Evolutionary conservation across 2,797 vertebrate genomes (phyloP), one percentile per base, ranked within the genome.

Genomic region (Hippocampus kuda): DNA sequence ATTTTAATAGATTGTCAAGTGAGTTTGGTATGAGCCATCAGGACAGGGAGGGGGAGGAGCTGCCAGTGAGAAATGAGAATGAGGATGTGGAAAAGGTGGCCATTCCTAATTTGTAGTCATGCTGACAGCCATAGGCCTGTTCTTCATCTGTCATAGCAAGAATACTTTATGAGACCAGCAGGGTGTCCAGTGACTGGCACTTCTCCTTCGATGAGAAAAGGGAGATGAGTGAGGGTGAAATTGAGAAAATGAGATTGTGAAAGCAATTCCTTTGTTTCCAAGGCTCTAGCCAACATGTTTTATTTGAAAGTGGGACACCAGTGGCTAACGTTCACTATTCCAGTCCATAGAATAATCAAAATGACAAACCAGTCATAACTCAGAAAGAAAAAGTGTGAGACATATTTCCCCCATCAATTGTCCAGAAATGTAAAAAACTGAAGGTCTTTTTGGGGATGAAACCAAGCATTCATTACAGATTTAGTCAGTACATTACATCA

Each of bases 101-200:
- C 87, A 89, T 91, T 91, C 87, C 87, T 89, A 86, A 88, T 87
- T 90, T 87, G 87, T 86, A 88, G 87, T 86, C 88, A 89, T 86
- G 88, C 88, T 88, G 85, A 90, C 89, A 84, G 68, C 77, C 80
- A 81, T 79, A 88, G 85, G 81, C 83, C 86, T 81, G 79, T 79
- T 84, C 83, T 83, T 89, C 85, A 83, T 86, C 84, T 84, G 77
- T 84, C 79, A 75, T 83, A 83, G 76, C 41, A 73, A 87, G 86
- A 81, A 77, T 84, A 82, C 84, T 75, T 66, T 73, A 51, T 74
- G 71, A 79, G 70, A 81, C 81, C 90, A 88, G 90, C 86, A 88
- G 89, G 89, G 85, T 77, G 83, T 83, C 86, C 81, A 62, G 83
- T 86, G 86, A 88, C 85, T 85, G 89, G 87, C 88, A 90, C 85